These are phyloP conservation scores for Corythoichthys intestinalis DNA, from an alignment of 2,113 vertebrate species.

Conservation along the genomic window DNA sequence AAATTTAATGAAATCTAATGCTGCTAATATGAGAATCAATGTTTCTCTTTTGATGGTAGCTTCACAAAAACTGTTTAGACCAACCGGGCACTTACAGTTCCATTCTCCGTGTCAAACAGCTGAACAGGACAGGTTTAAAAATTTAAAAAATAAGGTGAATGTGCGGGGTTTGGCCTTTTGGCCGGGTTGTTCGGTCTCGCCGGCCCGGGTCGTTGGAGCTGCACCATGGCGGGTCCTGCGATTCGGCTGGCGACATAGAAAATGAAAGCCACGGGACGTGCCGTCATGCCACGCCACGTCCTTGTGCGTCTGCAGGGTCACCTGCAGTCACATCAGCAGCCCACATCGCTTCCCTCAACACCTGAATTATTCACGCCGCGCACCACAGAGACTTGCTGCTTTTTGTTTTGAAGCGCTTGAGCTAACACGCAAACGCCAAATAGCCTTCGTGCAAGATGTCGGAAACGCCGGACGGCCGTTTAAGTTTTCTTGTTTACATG, in stretches of 20 bases:
- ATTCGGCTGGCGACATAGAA: not conserved
- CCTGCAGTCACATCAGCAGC: constrained; percentile 66
- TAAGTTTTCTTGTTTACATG: not conserved
- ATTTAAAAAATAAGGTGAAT: too few relatives aligned
- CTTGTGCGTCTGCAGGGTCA: constrained; percentile 60
- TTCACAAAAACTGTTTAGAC: too few relatives aligned
- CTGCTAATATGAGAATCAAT: too few relatives aligned
- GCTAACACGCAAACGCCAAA: constrained; percentile 21
- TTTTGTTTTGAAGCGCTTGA: constrained; percentile 28
- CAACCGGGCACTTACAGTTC: too few relatives aligned
- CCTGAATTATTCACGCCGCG: constrained; percentile 72
- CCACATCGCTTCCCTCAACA: constrained; percentile 43
- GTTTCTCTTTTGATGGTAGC: too few relatives aligned
- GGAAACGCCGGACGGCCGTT: not conserved
- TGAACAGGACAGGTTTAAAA: too few relatives aligned
- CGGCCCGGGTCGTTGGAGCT: too few relatives aligned
- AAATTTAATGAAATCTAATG: not conserved
- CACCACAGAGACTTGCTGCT: constrained; percentile 42
- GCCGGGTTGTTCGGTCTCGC: too few relatives aligned
- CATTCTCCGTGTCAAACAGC: too few relatives aligned
- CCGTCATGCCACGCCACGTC: constrained; percentile 29
- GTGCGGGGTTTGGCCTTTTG: too few relatives aligned
- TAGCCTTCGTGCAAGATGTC: constrained; percentile 2
- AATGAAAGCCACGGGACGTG: constrained; percentile 12
- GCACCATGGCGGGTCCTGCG: not conserved